These are phyloP conservation scores for Dallia pectoralis DNA, from an alignment of 2,797 vertebrate genomes.

Conservation along the genomic window DNA sequence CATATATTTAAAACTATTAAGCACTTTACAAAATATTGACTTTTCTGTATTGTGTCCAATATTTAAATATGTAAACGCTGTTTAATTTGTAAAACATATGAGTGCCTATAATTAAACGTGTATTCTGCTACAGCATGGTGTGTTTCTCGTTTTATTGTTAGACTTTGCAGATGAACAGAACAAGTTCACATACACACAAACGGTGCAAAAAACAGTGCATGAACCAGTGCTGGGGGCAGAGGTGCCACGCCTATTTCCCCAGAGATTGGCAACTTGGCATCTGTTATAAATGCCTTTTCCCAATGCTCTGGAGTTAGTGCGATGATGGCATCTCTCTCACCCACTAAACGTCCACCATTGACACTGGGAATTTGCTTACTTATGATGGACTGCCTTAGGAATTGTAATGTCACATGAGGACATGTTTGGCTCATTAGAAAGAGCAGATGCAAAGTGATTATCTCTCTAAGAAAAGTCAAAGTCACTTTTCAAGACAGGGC, in stretches of 20 bases:
- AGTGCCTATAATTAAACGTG: slow-evolving; percentile 81
- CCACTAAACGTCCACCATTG: not conserved
- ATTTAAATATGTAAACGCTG: slow-evolving; percentile 49
- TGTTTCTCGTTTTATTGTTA: not conserved
- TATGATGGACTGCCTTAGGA: slow-evolving; percentile 12
- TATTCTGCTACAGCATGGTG: slow-evolving; percentile 37
- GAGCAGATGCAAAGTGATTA: slow-evolving; percentile 29
- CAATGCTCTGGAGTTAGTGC: slow-evolving; percentile 29
- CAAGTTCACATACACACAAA: not conserved
- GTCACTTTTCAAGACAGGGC: slow-evolving; percentile 11
- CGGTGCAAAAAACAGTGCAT: not conserved
- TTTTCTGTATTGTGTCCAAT: slow-evolving; percentile 62
- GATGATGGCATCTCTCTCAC: slow-evolving; percentile 25
- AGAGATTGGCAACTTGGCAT: not conserved
- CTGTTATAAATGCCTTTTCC: slow-evolving; percentile 41
- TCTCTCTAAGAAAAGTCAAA: slow-evolving; percentile 27
- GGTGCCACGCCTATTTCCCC: not conserved
- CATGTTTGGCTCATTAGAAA: not conserved
- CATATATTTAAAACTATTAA: slow-evolving; percentile 47
- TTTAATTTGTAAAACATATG: slow-evolving; percentile 69
- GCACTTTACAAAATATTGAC: slow-evolving; percentile 63
- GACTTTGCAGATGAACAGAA: not conserved
- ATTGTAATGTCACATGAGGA: slow-evolving; percentile 32
- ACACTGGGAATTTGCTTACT: not conserved
- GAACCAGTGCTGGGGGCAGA: not conserved